phyloP scores from a whole-genome alignment of 2,797 vertebrate genomes.

The Taeniopygia guttata region DNA sequence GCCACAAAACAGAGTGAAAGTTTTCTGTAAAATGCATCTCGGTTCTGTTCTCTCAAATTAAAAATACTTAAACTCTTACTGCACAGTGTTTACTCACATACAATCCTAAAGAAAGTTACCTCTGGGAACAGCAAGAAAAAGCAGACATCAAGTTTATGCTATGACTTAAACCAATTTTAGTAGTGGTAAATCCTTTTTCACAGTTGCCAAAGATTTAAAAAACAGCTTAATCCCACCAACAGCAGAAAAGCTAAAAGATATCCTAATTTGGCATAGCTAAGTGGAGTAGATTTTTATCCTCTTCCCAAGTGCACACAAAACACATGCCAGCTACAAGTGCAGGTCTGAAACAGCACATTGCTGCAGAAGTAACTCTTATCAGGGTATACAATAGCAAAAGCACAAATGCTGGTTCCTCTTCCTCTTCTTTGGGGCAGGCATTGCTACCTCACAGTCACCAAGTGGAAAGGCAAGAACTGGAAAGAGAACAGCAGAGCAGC shows the following conservation, averaged over 20 bases:
- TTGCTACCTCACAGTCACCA: neutral
- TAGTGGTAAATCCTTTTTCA: neutral
- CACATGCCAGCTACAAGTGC: neutral
- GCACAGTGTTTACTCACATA: neutral
- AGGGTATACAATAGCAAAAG: neutral
- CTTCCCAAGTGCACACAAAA: neutral
- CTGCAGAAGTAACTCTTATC: neutral
- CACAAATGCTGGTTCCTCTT: neutral
- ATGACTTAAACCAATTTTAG: neutral
- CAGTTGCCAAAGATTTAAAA: neutral
- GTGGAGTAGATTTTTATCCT: neutral
- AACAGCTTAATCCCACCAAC: neutral
- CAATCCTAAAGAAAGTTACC: neutral
- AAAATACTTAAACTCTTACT: neutral
- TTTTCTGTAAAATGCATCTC: neutral
- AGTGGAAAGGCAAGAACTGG: neutral
- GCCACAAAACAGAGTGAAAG: neutral
- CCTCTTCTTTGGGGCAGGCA: neutral
- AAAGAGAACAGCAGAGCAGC: neutral
- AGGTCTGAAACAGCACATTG: neutral
- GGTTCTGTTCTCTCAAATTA: neutral
- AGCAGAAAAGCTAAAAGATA: neutral
- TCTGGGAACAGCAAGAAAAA: neutral
- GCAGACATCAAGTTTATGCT: neutral
- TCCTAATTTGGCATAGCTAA: neutral